Conservation (phyloP, 2,797 vertebrate genomes). For the Girardinus metallicus region DNA sequence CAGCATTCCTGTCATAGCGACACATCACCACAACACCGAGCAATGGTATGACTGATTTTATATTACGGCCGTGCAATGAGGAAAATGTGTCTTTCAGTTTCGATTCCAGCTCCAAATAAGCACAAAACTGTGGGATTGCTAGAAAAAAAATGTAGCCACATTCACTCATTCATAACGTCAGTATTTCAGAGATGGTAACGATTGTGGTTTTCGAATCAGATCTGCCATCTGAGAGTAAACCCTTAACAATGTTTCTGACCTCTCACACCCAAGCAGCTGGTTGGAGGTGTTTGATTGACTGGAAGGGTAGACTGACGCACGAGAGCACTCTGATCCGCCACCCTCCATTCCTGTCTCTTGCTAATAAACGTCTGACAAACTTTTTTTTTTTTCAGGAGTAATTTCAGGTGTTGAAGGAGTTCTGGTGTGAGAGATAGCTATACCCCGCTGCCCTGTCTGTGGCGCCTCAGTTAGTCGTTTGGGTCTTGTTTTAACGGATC, state of each 20-base stretch:
- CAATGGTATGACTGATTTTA: neutral
- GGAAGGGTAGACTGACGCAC: slow-evolving; percentile 25
- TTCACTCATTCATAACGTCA: neutral
- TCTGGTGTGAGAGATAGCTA: slow-evolving; percentile 62
- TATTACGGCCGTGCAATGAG: neutral
- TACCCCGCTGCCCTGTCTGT: slow-evolving; percentile 33
- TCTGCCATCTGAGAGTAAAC: neutral
- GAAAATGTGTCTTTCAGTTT: neutral
- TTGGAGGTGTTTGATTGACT: neutral
- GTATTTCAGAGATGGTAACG: neutral
- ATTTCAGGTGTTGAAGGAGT: slow-evolving; percentile 54
- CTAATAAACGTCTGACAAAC: slow-evolving; percentile 40
- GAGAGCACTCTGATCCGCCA: slow-evolving; percentile 30
- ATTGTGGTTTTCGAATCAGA: neutral
- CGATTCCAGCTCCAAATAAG: neutral
- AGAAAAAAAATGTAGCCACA: neutral
- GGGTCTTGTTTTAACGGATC: slow-evolving; percentile 32
- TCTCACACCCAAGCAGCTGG: neutral
- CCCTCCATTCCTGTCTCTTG: slow-evolving; percentile 7
- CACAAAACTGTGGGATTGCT: neutral
- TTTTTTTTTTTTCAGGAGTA: slow-evolving; percentile 37
- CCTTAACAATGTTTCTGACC: neutral
- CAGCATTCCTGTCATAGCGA: slow-evolving; percentile 8
- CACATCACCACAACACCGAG: neutral
- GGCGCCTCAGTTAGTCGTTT: slow-evolving; percentile 38